Percentiles rank a stretch among this genome's conserved stretches.
Conservation (phyloP, 2,888 invertebrate species). For the Andrena hattorfiana region DNA sequence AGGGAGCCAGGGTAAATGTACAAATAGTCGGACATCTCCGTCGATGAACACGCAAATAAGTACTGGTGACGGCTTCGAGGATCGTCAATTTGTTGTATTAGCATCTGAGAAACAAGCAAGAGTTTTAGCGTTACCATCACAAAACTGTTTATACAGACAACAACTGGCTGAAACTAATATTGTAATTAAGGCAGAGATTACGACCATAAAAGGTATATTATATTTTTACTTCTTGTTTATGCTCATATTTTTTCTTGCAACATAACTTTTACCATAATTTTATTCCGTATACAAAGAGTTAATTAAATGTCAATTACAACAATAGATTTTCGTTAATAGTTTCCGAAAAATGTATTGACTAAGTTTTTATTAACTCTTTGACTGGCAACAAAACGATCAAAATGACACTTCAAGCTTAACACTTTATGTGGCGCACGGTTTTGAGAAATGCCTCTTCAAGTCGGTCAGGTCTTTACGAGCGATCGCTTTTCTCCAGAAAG, state of each 20-base stretch:
- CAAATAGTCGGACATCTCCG: conserved; percentile 92
- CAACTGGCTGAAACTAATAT: conserved; percentile 97
- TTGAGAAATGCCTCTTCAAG: too few relatives aligned
- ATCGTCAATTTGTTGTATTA: conserved; percentile 96
- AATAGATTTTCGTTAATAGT: too few relatives aligned
- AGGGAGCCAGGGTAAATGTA: conserved; percentile 83
- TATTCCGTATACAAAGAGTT: too few relatives aligned
- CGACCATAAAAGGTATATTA: conserved; percentile 93
- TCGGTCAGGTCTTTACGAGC: too few relatives aligned
- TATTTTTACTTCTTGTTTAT: not conserved
- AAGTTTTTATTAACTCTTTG: too few relatives aligned
- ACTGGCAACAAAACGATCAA: too few relatives aligned
- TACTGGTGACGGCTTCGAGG: conserved; percentile 87
- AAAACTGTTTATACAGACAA: conserved; percentile 96
- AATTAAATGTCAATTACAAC: too few relatives aligned
- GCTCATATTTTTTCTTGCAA: too few relatives aligned
- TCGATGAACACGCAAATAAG: conserved; percentile 87
- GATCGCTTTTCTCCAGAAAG: too few relatives aligned
- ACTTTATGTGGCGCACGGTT: too few relatives aligned
- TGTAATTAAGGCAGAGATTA: conserved; percentile 97
- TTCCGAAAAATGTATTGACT: too few relatives aligned
- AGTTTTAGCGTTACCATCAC: conserved; percentile 97
- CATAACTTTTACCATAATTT: not conserved
- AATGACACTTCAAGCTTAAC: too few relatives aligned
- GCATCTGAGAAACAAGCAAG: conserved; percentile 98